These are phyloP conservation scores for Borostomias antarcticus DNA, from an alignment of 2,797 vertebrate species.

Conservation along the genomic window DNA sequence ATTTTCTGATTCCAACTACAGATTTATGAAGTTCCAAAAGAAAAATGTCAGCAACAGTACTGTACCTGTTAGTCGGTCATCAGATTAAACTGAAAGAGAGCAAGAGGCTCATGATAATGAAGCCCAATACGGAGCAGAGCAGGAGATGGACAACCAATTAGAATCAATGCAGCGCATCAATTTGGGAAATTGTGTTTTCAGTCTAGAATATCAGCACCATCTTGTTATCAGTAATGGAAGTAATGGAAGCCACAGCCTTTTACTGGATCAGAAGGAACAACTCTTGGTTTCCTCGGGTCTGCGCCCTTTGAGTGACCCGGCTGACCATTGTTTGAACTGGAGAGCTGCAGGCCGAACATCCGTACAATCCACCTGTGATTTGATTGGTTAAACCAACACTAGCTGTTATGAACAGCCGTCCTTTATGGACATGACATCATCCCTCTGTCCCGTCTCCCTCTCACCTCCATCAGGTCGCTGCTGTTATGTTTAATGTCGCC, in stretches of 20 bases:
- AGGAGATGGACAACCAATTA: neutral
- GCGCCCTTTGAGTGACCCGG: neutral
- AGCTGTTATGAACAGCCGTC: neutral
- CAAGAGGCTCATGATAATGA: neutral
- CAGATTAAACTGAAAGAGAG: neutral
- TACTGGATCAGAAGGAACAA: no score
- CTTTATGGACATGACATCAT: slow-evolving; percentile 14
- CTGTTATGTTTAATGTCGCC: slow-evolving; percentile 12
- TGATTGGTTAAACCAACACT: neutral
- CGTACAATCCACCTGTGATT: neutral
- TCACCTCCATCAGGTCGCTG: slow-evolving; percentile 5
- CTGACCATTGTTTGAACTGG: neutral
- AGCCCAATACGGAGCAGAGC: neutral
- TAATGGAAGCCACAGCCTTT: no score
- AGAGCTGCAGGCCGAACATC: neutral
- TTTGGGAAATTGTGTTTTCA: neutral
- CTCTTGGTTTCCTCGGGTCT: no score
- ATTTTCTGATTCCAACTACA: neutral
- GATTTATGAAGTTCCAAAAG: neutral
- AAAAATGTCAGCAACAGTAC: neutral
- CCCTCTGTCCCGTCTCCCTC: slow-evolving; percentile 9
- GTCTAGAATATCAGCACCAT: no score
- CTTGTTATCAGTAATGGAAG: no score
- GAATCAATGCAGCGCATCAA: neutral
- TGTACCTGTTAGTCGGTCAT: neutral